A percentile compares a stretch with the other conserved stretches of the same genome.
These are phyloP conservation scores for Craniophora ligustri DNA, from an alignment of 2,888 invertebrate species.

Conservation along the genomic window DNA sequence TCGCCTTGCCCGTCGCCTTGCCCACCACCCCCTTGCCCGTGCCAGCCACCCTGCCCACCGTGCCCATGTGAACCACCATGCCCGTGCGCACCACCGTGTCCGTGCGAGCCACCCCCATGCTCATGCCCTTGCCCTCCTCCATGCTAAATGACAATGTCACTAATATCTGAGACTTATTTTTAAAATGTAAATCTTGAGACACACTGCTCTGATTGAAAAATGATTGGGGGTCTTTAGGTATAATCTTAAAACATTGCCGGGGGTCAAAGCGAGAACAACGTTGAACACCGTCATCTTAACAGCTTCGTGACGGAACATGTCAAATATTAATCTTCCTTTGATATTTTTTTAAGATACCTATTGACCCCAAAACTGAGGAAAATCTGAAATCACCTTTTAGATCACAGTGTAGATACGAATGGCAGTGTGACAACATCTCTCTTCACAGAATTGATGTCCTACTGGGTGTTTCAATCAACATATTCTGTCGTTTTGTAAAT, in stretches of 20 bases:
- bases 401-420: constrained; percentile 3
- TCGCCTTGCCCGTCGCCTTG: not conserved
- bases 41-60: not conserved
- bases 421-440: constrained; percentile 9
- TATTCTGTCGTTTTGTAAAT: constrained; percentile 12
- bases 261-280: not conserved
- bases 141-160: constrained; percentile 32
- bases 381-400: not conserved
- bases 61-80: constrained; percentile 4
- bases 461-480: not conserved
- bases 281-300: not conserved
- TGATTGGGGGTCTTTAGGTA: not conserved
- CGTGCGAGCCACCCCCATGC: constrained; percentile 12
- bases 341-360: not conserved
- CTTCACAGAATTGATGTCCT: not conserved
- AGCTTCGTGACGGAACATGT: not conserved
- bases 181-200: not conserved
- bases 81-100: constrained; percentile 2
- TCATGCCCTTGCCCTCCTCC: constrained; percentile 20
- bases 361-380: not conserved
- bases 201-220: constrained; percentile 11
- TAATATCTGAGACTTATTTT: constrained; percentile 15
- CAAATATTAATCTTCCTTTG: not conserved
- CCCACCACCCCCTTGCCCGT: not conserved
- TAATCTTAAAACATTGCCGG: not conserved